Evolutionary conservation across 2,797 vertebrate species (phyloP).

Genomic region (Microcaecilia unicolor): DNA sequence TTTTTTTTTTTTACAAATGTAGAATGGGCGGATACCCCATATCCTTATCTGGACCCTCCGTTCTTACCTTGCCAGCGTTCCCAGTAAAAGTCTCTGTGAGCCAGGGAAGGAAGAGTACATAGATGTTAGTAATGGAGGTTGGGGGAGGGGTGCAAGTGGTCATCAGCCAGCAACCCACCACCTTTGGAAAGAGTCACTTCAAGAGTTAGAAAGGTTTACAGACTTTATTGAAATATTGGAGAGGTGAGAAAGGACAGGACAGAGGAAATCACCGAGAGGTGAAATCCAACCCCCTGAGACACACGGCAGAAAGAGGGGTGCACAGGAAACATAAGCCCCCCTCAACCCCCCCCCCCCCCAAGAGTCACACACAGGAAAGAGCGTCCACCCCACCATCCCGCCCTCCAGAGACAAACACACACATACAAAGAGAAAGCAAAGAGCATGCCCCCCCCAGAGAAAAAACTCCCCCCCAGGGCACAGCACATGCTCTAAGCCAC

Average conservation of each 20-base stretch:
- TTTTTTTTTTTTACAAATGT: too few species aligned
- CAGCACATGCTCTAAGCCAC: conserved; percentile 10
- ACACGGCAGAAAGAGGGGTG: neutral
- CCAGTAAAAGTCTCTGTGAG: conserved; percentile 43
- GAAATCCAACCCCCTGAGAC: neutral
- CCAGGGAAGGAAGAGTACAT: neutral
- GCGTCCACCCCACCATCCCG: too few species aligned
- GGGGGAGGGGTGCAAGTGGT: neutral
- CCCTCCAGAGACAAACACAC: too few species aligned
- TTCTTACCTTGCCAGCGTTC: conserved; percentile 51
- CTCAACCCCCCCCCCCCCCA: neutral
- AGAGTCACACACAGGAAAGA: neutral
- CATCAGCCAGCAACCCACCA: too few species aligned
- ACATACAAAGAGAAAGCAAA: too few species aligned
- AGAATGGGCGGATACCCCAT: too few species aligned
- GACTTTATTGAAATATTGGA: neutral
- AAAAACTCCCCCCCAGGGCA: too few species aligned
- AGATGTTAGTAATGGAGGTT: neutral
- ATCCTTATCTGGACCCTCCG: neutral
- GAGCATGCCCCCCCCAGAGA: too few species aligned
- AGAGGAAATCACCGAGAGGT: too few species aligned
- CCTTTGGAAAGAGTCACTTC: too few species aligned
- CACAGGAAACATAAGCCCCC: neutral
- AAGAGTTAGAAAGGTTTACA: too few species aligned
- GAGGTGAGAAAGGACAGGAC: neutral